These are phyloP conservation scores for Margarornis squamiger DNA, from an alignment of 2,797 vertebrate genomes.

Conservation along the genomic window DNA sequence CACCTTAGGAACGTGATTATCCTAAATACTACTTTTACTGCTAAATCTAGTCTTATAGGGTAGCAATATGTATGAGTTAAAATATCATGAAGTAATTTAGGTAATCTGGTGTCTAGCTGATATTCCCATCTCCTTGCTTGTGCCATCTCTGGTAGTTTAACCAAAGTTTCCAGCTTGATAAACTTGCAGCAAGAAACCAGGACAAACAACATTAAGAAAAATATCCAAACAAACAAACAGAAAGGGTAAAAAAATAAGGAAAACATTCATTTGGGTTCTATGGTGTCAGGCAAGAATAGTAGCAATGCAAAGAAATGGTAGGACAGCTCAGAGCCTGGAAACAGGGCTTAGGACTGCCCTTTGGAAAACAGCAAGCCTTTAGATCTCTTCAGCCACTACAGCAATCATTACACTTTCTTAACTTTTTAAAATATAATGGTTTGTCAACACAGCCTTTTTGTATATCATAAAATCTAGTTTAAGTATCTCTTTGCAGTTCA, in stretches of 20 bases:
- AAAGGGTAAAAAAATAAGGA: too few species aligned
- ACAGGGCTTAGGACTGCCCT: not conserved
- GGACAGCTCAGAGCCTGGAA: not conserved
- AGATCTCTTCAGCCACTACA: not conserved
- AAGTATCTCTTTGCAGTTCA: not conserved
- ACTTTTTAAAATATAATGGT: not conserved
- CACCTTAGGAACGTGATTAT: not conserved
- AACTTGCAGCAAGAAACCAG: not conserved
- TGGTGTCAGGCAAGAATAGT: not conserved
- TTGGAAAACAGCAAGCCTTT: not conserved
- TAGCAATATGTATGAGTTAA: not conserved
- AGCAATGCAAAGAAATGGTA: not conserved
- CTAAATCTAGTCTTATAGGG: not conserved
- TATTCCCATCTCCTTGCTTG: not conserved
- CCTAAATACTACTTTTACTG: not conserved
- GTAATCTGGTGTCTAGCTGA: not conserved
- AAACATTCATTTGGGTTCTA: not conserved
- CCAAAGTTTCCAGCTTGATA: not conserved
- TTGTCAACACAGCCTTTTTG: not conserved
- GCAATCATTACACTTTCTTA: not conserved
- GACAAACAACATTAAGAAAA: not conserved
- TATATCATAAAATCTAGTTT: not conserved
- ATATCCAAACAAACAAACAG: too few species aligned
- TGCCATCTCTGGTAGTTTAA: not conserved
- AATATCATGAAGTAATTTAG: not conserved